Evolutionary conservation across 2,113 vertebrate species (phyloP), one percentile per base, ranked within the genome.

Genomic region (Marmota monax): DNA sequence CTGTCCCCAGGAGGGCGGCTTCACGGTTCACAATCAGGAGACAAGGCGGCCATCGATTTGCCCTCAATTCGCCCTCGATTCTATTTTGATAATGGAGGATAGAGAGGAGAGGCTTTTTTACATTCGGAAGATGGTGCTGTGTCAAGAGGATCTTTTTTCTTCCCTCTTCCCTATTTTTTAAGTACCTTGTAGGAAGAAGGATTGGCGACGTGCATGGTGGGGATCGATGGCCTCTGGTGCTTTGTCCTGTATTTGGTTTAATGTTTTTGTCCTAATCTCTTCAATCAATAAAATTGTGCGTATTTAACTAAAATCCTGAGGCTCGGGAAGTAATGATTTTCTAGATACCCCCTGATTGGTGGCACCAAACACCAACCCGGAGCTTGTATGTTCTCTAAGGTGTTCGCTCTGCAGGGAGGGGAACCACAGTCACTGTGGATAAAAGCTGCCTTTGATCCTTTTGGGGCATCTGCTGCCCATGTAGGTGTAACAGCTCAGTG

Each of bases 251-350:
- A 99, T 99, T 99, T 99, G 99, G 99, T 99, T 99, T 99, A 99
- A 99, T 99, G 99, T 99, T 99, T 99, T 99, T 99, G 99, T 99
- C 99, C 99, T 99, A 99, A 99, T 99, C 99, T 99, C 99, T 99
- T 99, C 99, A 99, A 99, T 99, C 99, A 99, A 99, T 99, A 99
- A 99, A 99, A 99, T 99, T 99, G 99, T 99, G 99, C 99, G 99
- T 99, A 98, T 99, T 99, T 98, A 99, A 99, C 98, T 99, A 99
- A 98, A 98, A 65, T 17, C 0, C 23, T 95, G n/a, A 25, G 32
- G 63, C 90, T 56, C 42, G 34, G 58, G 20, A n/a, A 74, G 20
- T 56, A 56, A 42, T 95, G 42, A 8, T 72, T 96, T 69, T 51
- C 69, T 92, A 53, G 85, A 23, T 73, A 27, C 42, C 27, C 3